These are phyloP conservation scores for Cerastis rubricosa DNA, from an alignment of 2,888 invertebrate genomes.

Conservation along the genomic window DNA sequence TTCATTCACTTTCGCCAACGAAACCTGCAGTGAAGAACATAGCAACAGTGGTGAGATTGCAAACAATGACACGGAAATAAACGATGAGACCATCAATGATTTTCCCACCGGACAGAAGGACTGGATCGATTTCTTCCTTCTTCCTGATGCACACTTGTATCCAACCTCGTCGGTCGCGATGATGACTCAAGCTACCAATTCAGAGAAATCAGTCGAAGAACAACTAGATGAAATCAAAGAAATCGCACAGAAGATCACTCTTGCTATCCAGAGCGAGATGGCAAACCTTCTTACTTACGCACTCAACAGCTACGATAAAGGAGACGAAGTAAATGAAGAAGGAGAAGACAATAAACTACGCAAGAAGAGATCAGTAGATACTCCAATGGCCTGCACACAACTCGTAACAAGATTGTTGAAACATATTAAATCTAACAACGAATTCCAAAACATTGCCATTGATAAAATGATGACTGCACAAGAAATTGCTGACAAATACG, in stretches of 20 bases:
- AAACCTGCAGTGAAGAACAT: conserved; percentile 65
- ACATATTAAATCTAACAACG: conserved; percentile 86
- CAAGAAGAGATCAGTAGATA: conserved; percentile 80
- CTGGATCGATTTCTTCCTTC: conserved; percentile 79
- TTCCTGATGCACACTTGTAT: conserved; percentile 70
- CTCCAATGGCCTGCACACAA: conserved; percentile 84
- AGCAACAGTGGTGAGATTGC: conserved; percentile 63
- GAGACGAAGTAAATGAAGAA: conserved; percentile 64
- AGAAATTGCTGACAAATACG: conserved; percentile 87
- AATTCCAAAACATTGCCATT: conserved; percentile 87
- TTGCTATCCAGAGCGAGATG: conserved; percentile 82
- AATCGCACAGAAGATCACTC: conserved; percentile 80
- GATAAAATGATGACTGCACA: conserved; percentile 89
- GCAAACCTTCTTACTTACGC: conserved; percentile 80
- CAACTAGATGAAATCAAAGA: conserved; percentile 84
- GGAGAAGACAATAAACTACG: conserved; percentile 75
- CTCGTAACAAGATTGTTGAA: conserved; percentile 82
- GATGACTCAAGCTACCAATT: conserved; percentile 80
- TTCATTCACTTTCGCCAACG: conserved; percentile 72
- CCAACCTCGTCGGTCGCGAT: conserved; percentile 79
- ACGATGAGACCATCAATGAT: conserved; percentile 70
- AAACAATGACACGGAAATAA: conserved; percentile 63
- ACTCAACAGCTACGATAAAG: conserved; percentile 72
- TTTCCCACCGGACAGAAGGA: conserved; percentile 73
- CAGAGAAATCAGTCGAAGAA: conserved; percentile 82